These are phyloP conservation scores for Ceyx cyanopectus DNA, from an alignment of 2,113 vertebrate genomes.

Conservation along the genomic window DNA sequence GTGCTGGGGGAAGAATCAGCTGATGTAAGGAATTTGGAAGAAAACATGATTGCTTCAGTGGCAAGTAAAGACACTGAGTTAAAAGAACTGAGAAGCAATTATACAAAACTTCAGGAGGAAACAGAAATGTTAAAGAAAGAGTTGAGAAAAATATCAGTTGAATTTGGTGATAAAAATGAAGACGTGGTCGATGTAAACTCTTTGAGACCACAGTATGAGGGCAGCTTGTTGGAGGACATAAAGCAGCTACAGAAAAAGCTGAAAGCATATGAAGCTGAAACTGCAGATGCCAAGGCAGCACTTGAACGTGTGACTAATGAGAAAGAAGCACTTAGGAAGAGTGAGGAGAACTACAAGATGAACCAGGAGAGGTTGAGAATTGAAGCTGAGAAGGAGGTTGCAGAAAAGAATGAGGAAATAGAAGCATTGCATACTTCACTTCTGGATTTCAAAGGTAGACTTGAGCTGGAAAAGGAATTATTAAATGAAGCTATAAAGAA, in stretches of 20 bases:
- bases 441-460: constrained; percentile 41
- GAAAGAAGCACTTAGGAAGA: constrained; percentile 52
- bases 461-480: constrained; percentile 44
- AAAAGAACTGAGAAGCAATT: neutral
- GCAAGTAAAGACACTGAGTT: constrained; percentile 58
- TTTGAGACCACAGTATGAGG: neutral
- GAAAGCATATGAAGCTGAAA: neutral
- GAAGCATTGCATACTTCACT: constrained; percentile 43
- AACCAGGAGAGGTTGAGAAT: constrained; percentile 46
- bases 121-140: constrained; percentile 49
- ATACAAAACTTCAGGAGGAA: constrained; percentile 61
- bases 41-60: constrained; percentile 26
- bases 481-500: constrained; percentile 11
- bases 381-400: constrained; percentile 38
- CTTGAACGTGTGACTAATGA: constrained; percentile 48
- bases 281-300: neutral
- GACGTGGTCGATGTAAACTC: constrained; percentile 32
- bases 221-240: constrained; percentile 25
- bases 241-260: constrained; percentile 54
- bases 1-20: constrained; percentile 56
- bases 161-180: constrained; percentile 47
- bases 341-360: constrained; percentile 36
- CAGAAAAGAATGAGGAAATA: constrained; percentile 71
- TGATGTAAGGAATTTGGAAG: constrained; percentile 41
- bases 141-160: constrained; percentile 50